Evolutionary conservation across 2,888 invertebrate species (phyloP).

Genomic region (Sphaeridia pumilis): DNA sequence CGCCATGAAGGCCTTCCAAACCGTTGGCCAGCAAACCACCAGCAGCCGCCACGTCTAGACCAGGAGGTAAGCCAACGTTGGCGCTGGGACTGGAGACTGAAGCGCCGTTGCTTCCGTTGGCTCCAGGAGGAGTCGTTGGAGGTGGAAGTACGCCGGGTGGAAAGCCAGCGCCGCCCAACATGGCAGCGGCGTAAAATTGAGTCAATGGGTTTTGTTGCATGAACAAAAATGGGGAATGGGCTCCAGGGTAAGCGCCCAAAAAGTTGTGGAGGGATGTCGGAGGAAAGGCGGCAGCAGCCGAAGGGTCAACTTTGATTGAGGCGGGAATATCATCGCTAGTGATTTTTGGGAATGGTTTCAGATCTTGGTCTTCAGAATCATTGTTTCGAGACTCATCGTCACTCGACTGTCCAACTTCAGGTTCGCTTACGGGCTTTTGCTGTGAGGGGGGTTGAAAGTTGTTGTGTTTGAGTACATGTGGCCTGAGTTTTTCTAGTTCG

Average conservation of each 20-base stretch:
- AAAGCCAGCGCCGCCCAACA: conserved; percentile 34
- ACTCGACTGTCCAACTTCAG: conserved; percentile 27
- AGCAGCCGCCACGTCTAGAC: neutral
- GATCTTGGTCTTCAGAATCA: conserved; percentile 7
- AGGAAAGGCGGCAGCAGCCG: conserved; percentile 22
- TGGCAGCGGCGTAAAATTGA: conserved; percentile 33
- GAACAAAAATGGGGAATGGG: conserved; percentile 34
- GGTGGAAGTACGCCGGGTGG: conserved; percentile 19
- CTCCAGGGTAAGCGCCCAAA: conserved; percentile 28
- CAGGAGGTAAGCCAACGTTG: neutral
- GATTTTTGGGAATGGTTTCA: conserved; percentile 11
- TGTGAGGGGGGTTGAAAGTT: conserved; percentile 39
- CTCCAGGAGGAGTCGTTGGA: conserved; percentile 26
- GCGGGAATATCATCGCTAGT: conserved; percentile 6
- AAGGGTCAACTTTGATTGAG: conserved; percentile 6
- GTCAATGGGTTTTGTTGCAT: conserved; percentile 33
- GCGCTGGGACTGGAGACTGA: conserved; percentile 1
- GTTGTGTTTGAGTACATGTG: conserved; percentile 60
- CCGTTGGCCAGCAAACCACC: conserved; percentile 7
- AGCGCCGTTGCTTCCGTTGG: neutral
- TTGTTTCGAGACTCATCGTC: conserved; percentile 19
- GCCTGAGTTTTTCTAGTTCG: conserved; percentile 54
- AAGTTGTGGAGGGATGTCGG: conserved; percentile 31
- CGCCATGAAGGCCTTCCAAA: neutral
- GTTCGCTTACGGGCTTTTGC: conserved; percentile 26